Evolutionary conservation across 2,113 vertebrate species (phyloP), one percentile per base, ranked within the genome.

Genomic region (Puntigrus tetrazona): DNA sequence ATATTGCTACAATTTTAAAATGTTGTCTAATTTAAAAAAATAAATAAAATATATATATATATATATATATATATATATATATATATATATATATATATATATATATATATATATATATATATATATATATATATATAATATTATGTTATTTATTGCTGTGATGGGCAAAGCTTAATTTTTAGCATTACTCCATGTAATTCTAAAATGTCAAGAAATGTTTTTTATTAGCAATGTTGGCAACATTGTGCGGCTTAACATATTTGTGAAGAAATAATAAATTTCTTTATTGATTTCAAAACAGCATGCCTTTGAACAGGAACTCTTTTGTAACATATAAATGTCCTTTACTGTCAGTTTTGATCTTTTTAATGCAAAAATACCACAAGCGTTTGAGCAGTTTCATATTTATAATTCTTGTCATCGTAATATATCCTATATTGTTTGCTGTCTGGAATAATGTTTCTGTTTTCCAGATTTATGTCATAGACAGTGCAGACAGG

Each of bases 401-500:
- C 11, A 16, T 18, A 14, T 31, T 34, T 75, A 31, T 43, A 84
- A 77, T 38, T 45, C 27, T 34, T 61, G 10, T 7, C n/a, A n/a
- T n/a, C n/a, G 13, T 74, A 29, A 50, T 81, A 73, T 34, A 36
- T 75, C 38, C 41, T 20, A 20, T 27, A 43, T 41, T 76, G 29
- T 73, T 78, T 25, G 13, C 65, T 22, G n/a, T n/a, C n/a, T n/a
- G n/a, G n/a, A n/a, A n/a, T 9, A 7, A 2, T 36, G 38, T 36
- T 85, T 86, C 31, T 76, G 36, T 88, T 91, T 91, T 87, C 81
- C 92, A 97, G 96, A 96, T 97, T 89, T 97, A 96, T 86, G 96
- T 97, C 87, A 96, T 97, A 89, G 96, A 97, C 94, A 97, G 96
- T 70, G 96, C 96, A 74, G 96, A 97, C 93, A 95, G 95, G 91